Evolutionary conservation across 2,888 invertebrate species (phyloP).

Genomic region (Zygothrica quintamaculata): DNA sequence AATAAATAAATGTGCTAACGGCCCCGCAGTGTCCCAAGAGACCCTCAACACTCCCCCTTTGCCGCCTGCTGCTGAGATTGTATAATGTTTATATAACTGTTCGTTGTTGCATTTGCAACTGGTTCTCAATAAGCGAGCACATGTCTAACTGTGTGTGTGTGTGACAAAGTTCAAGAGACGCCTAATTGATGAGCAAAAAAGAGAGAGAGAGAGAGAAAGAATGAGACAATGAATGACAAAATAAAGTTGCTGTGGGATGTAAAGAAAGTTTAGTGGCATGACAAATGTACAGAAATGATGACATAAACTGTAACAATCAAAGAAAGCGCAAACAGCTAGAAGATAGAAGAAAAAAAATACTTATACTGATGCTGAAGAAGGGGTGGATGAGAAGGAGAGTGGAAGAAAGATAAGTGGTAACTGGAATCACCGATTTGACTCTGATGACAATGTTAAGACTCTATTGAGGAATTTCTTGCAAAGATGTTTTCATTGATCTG

Average conservation of each 20-base stretch:
- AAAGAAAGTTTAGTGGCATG: slow-evolving; percentile 65
- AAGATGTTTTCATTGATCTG: slow-evolving; percentile 65
- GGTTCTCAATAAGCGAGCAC: slow-evolving; percentile 68
- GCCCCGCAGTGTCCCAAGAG: slow-evolving; percentile 11
- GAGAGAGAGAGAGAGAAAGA: background rate
- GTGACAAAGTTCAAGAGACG: slow-evolving; percentile 62
- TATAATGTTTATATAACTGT: slow-evolving; percentile 61
- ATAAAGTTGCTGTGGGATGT: slow-evolving; percentile 17
- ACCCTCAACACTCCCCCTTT: background rate
- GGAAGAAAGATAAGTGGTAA: slow-evolving; percentile 3
- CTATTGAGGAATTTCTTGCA: slow-evolving; percentile 35
- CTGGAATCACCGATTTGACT: slow-evolving; percentile 38
- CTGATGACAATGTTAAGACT: slow-evolving; percentile 41
- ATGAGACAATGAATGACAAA: no score
- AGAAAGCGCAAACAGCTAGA: slow-evolving; percentile 60
- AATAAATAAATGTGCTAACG: slow-evolving; percentile 36
- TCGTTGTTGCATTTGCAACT: slow-evolving; percentile 35
- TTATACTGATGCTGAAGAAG: no score
- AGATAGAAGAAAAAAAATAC: no score
- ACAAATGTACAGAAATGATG: slow-evolving; percentile 72
- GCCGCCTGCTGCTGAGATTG: slow-evolving; percentile 9
- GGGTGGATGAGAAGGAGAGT: no score
- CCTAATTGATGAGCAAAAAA: slow-evolving; percentile 56
- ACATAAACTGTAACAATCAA: slow-evolving; percentile 77
- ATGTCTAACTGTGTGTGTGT: no score